Percentiles rank a stretch among this genome's conserved stretches.
Evolutionary conservation across 2,888 invertebrate species (phyloP).

Genomic region (Metacarcinus magister): DNA sequence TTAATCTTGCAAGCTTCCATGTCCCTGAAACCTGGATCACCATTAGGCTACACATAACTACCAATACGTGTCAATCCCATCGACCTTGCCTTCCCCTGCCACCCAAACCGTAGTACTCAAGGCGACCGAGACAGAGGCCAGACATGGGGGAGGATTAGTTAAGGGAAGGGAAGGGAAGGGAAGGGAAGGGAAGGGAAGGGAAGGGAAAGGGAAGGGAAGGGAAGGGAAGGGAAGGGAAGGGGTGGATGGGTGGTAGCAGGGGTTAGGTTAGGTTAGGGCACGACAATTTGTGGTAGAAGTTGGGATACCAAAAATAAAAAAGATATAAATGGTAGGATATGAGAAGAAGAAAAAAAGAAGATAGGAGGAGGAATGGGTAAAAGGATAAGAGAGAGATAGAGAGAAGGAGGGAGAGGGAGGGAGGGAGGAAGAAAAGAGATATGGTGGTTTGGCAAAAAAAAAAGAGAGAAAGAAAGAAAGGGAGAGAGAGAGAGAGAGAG

Average conservation of each 20-base stretch:
- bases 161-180: background rate
- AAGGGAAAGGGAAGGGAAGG: background rate
- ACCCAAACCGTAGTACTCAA: background rate
- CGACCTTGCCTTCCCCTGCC: background rate
- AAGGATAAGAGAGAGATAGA: background rate
- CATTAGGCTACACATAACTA: background rate
- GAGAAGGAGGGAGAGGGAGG: background rate
- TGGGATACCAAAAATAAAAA: no score
- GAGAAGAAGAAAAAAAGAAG: background rate
- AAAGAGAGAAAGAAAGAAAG: background rate
- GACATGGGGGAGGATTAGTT: background rate
- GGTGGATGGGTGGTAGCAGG: background rate
- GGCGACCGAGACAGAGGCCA: background rate
- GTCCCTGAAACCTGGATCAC: conserved; percentile 5
- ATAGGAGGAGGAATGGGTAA: background rate
- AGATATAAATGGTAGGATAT: no score
- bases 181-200: background rate
- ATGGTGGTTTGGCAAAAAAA: background rate
- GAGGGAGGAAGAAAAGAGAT: background rate
- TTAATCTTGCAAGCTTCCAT: background rate
- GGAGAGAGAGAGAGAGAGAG: no score
- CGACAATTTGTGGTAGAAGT: no score
- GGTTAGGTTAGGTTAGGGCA: background rate
- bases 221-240: background rate
- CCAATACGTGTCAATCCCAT: conserved; percentile 6